Conservation (phyloP, 2,797 vertebrate species). For the Hemitrygon akajei region DNA sequence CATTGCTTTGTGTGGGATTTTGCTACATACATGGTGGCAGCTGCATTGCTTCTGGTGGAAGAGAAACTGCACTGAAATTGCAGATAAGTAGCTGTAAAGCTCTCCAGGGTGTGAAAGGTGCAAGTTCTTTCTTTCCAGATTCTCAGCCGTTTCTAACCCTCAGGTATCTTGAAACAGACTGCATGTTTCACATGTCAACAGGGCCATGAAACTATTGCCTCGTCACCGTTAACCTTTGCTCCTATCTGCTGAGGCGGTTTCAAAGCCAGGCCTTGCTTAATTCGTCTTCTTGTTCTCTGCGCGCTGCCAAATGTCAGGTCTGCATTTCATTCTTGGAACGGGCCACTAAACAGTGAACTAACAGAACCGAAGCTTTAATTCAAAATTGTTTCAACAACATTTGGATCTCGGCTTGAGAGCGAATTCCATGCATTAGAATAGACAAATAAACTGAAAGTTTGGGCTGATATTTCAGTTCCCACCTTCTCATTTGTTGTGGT, state of each 20-base stretch:
- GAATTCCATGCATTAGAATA: background rate
- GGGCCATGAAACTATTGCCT: background rate
- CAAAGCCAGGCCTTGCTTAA: background rate
- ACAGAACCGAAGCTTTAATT: background rate
- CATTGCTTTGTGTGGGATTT: background rate
- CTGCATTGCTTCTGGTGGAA: background rate
- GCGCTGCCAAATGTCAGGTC: background rate
- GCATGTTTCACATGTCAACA: background rate
- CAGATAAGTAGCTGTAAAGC: background rate
- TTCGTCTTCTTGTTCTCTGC: background rate
- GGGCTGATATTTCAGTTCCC: slow-evolving; percentile 23
- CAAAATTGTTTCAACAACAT: background rate
- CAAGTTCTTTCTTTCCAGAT: slow-evolving; percentile 11
- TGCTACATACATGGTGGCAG: too few relatives aligned
- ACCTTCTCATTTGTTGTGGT: slow-evolving; percentile 12
- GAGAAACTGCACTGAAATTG: background rate
- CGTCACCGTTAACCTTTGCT: background rate
- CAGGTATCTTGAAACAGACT: background rate
- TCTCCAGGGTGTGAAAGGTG: background rate
- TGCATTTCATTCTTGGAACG: background rate
- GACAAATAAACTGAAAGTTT: background rate
- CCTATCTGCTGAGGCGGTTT: background rate
- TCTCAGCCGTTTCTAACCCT: background rate
- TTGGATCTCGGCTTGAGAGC: background rate
- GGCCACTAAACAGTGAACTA: background rate